A percentile compares a stretch with the other conserved stretches of the same genome.
phyloP scores from a whole-genome alignment of 23 tunicate genomes.

The Pegea sp. region DNA sequence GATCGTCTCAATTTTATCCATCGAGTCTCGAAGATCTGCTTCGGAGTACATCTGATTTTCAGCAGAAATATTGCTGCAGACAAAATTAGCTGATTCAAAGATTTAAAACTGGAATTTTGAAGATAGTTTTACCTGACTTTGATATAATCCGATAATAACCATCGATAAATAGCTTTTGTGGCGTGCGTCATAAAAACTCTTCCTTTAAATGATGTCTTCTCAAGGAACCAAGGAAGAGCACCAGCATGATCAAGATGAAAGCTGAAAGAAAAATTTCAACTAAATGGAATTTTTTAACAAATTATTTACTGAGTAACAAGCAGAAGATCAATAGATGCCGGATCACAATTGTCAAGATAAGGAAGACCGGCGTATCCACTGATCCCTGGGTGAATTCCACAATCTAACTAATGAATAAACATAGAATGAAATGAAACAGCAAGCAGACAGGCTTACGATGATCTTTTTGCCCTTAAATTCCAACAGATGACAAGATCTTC shows the following conservation, averaged over 20 bases:
- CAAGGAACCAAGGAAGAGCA: conserved; percentile 81
- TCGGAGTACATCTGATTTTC: conserved; percentile 85
- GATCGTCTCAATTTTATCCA: conserved; percentile 88
- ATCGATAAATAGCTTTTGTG: conserved; percentile 82
- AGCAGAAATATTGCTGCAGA: conserved; percentile 65
- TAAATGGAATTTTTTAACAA: neutral
- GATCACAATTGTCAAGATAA: conserved; percentile 64
- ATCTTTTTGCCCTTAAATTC: conserved; percentile 90
- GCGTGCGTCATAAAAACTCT: conserved; percentile 97
- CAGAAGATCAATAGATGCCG: conserved; percentile 65
- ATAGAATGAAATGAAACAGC: neutral
- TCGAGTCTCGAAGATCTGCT: conserved; percentile 77
- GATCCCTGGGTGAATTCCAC: conserved; percentile 98
- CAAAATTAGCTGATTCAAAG: neutral
- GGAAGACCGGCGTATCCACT: conserved; percentile 82
- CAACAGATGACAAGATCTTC: conserved; percentile 91
- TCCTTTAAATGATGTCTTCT: conserved; percentile 80
- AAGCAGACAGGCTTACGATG: conserved; percentile 19
- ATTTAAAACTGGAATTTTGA: neutral
- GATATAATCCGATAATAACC: conserved; percentile 83
- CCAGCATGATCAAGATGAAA: conserved; percentile 97
- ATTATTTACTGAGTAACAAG: conserved; percentile 73
- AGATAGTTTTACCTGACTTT: conserved; percentile 61
- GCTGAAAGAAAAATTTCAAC: conserved; percentile 7
- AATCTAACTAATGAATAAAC: conserved; percentile 31